Base-by-base conservation (phyloP, 1,140 invertebrate genomes). In the Zaprionus davidi region DNA sequence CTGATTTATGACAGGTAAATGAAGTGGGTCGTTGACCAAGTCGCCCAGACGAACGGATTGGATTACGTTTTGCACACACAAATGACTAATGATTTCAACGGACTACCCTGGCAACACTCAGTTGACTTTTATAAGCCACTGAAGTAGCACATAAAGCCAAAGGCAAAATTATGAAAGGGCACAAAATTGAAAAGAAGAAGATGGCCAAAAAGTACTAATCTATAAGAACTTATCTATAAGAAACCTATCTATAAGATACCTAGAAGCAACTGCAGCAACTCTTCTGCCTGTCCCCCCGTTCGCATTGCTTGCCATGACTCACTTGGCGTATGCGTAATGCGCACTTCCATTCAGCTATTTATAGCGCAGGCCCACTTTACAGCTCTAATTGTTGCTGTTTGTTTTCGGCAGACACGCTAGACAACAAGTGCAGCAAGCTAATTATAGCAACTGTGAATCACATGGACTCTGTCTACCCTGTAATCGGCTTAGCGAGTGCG, bases 1-100 rank as follows among this genome's bases (percentile, higher is more conserved):
- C 74, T 66, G 74, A 76, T 76, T 76, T 76, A 67, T 76, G 74
- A 62, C 70, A 72, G 69, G 38, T 24, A 49, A 59, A 51, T 57
- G 67, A 64, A 57, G 66, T 51, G 46, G 68, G 60, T 65, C 59
- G 41, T 46, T 46, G 72, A 38, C 59, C 72, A 63, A 26, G 20
- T 12, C 22, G n/a, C 22, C 28, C 17, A 36, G 3, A 12, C 13
- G 62, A 22, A 34, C n/a, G 68, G 60, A 71, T 71, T 71, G 28
- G 12, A 38, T 72, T 72, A 62, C 74, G 41, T 2, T 65, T 15
- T 3, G 53, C 71, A 70, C 38, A 28, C 41, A 28, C 41, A 58
- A 71, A 65, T 76, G 68, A 76, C 73, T 76, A 76, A 76, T 76
- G 60, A 71, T 36, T 46, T 17, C 31, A 56, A 53, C 20, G 22